Base-by-base conservation (phyloP, 1,140 invertebrate species). In the Neotoxoptera formosana region DNA sequence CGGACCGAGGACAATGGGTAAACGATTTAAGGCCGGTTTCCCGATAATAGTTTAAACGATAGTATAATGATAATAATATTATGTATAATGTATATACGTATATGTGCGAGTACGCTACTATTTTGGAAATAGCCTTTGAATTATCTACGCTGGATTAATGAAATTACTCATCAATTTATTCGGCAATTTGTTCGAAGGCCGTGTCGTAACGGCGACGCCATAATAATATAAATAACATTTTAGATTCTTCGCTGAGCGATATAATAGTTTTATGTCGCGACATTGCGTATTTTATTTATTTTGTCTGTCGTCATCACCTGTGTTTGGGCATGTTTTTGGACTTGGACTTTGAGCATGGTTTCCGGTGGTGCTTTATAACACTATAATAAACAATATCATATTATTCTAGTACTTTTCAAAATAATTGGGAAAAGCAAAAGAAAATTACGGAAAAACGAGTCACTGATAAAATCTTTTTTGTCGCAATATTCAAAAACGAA, bases 11-110 rank as follows among this genome's bases (percentile, higher is more conserved):
- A 92, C 91, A 92, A 92, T 92, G 45, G 67, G 11, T 34, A 25
- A n/a, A 8, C 67, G 45, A 91, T 83, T 81, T 91, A 83, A 91
- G 90, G 76, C n/a, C 60, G 41, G 45, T 76, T 84, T 48, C 34
- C n/a, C 30, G 25, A 91, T 91, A 91, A 91, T 76, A 47, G 36
- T 91, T 36, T 76, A 25, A 67, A 76, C 56, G 36, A 91, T 47
- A 91, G n/a, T 45, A 9, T 60, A 83, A n/a, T n/a, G n/a, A n/a
- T n/a, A n/a, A n/a, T n/a, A n/a, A n/a, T n/a, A n/a, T n/a, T n/a
- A n/a, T n/a, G n/a, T n/a, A n/a, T n/a, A n/a, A n/a, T n/a, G n/a
- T n/a, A n/a, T n/a, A n/a, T 30, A 34, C 20, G 48, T 51, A 20
- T 60, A 60, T 76, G 14, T 36, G 36, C 47, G 41, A n/a, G 36